phyloP scores from a whole-genome alignment of 1,140 invertebrate species.

The Patella vulgata region DNA sequence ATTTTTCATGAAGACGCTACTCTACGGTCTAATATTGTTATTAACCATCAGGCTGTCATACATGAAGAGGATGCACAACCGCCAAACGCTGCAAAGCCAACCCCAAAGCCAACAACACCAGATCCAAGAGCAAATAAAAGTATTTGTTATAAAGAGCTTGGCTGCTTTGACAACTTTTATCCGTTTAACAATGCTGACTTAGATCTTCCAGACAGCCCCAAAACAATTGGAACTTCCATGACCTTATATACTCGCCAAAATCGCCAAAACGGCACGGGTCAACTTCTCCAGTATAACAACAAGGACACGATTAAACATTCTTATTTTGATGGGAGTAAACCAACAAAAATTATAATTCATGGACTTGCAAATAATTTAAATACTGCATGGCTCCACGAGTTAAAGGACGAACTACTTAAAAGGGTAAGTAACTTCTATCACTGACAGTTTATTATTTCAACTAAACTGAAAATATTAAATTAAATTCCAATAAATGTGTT shows the following conservation, averaged over 20 bases:
- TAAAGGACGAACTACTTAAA: slow-evolving; percentile 50
- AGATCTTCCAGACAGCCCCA: slow-evolving; percentile 85
- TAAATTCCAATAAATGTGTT: too few relatives aligned
- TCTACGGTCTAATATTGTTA: too few relatives aligned
- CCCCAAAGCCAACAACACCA: too few relatives aligned
- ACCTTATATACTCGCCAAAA: not conserved
- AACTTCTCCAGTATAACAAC: slow-evolving; percentile 13
- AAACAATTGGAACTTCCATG: too few relatives aligned
- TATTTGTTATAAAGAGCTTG: slow-evolving; percentile 88
- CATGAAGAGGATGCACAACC: too few relatives aligned
- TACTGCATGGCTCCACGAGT: slow-evolving; percentile 45
- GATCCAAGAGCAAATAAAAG: too few relatives aligned
- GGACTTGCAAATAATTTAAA: slow-evolving; percentile 80
- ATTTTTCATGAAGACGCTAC: too few relatives aligned
- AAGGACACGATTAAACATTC: slow-evolving; percentile 63
- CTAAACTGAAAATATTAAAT: too few relatives aligned
- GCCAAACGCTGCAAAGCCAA: too few relatives aligned
- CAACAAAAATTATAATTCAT: slow-evolving; percentile 83
- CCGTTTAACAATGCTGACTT: slow-evolving; percentile 71
- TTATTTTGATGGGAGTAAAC: slow-evolving; percentile 12
- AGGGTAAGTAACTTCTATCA: too few relatives aligned
- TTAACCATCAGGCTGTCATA: too few relatives aligned
- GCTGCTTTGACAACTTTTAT: slow-evolving; percentile 92
- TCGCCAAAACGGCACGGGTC: slow-evolving; percentile 1
- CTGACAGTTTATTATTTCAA: too few relatives aligned